These are phyloP conservation scores for Trachelus stipa DNA, from an alignment of 2,888 invertebrate genomes.

Conservation along the genomic window DNA sequence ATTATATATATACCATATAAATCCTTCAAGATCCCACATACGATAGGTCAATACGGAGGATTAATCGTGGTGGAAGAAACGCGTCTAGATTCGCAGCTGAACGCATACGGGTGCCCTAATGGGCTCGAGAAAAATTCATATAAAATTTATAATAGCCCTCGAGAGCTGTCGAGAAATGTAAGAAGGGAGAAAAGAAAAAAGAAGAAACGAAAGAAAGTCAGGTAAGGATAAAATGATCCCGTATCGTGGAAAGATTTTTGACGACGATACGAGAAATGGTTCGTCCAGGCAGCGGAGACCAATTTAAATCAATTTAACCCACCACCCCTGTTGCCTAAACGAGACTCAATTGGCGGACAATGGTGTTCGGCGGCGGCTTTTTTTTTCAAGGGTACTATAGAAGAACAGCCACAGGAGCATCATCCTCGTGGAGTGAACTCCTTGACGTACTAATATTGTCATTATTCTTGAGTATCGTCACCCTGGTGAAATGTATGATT, in stretches of 20 bases:
- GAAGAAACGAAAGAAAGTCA: neutral
- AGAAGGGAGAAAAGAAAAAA: neutral
- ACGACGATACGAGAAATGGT: slow-evolving; percentile 20
- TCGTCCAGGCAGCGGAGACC: slow-evolving; percentile 36
- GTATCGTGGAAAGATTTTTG: slow-evolving; percentile 55
- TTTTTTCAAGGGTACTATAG: neutral
- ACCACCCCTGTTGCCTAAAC: slow-evolving; percentile 56
- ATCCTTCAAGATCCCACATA: slow-evolving; percentile 31
- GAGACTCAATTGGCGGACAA: slow-evolving; percentile 63
- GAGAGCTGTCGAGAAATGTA: neutral
- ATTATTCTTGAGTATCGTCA: neutral
- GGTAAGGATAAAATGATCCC: slow-evolving; percentile 58
- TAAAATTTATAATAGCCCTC: slow-evolving; percentile 40
- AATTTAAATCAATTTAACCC: slow-evolving; percentile 64
- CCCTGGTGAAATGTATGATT: neutral
- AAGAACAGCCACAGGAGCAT: neutral
- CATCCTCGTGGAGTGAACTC: neutral
- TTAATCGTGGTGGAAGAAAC: slow-evolving; percentile 34
- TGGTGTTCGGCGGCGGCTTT: slow-evolving; percentile 26
- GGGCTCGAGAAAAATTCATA: slow-evolving; percentile 39
- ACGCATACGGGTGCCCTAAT: slow-evolving; percentile 58
- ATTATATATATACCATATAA: neutral
- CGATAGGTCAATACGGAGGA: slow-evolving; percentile 29
- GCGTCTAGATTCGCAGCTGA: slow-evolving; percentile 52
- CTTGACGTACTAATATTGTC: neutral